Evolutionary conservation across 2,888 invertebrate genomes (phyloP), one percentile per base, ranked within the genome.

Genomic region (Nomada goodeniana): DNA sequence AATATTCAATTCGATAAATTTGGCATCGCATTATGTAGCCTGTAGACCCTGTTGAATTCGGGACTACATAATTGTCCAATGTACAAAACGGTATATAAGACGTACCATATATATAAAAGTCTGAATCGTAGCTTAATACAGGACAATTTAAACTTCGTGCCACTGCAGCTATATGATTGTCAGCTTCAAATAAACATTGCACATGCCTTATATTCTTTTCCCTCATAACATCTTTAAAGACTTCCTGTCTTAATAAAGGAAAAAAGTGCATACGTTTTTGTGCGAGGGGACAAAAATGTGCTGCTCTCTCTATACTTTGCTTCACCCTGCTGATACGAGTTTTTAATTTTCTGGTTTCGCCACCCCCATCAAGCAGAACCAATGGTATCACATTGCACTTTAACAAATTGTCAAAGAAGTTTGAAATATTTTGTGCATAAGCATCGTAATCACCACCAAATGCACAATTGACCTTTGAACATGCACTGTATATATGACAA

Each of bases 61-160:
- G 91, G 20, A 78, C 61, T 15, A 90, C 63, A 60, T 95, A 95
- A 9, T 95, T 93, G 5, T 96, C 95, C 15, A 97, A 91, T 36
- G 96, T 96, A 47, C 96, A 95, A 85, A 97, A 96, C 0, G 98
- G 97, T 85, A 99, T 96, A 88, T 98, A 98, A 2, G 95, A 94
- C 0, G 98, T 96, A 94, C 97, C 97, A 93, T 97, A 98, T 84
- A 99, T 96, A 91, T 96, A 98, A 94, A 98, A 99, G 94, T 99
- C 99, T 0, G 98, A 98, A 94, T 99, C 99, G 88, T 97, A 97
- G 90, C 98, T 98, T 4, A 99, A 93, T 2, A 99, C 96, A 0
- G 98, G 98, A 89, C 98, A 98, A 55, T 96, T 94, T 2, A 98
- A 94, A 75, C 96, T 95, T 84, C 96, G 96, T 0, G 98, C 97